These are phyloP conservation scores for Microctonus aethiopoides DNA, from an alignment of 2,888 invertebrate genomes.

Conservation along the genomic window DNA sequence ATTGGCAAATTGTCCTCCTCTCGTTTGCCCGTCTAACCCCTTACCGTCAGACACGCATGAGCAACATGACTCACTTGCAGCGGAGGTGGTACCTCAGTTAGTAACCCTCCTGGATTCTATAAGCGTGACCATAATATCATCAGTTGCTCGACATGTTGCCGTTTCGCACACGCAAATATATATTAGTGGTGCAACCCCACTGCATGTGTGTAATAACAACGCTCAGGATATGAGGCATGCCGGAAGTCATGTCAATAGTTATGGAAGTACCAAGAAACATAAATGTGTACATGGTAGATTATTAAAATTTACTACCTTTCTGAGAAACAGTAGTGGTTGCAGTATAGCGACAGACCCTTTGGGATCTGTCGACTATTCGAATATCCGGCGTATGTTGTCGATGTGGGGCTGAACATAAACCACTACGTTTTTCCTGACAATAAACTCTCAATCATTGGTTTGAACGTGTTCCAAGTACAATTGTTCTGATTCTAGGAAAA, in stretches of 20 bases:
- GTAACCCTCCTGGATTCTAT: slow-evolving; percentile 17
- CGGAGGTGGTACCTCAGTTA: not conserved
- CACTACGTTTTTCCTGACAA: slow-evolving; percentile 41
- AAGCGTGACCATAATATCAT: slow-evolving; percentile 11
- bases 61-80: slow-evolving; percentile 20
- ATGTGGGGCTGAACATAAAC: slow-evolving; percentile 36
- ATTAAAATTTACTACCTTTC: slow-evolving; percentile 39
- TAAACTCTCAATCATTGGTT: slow-evolving; percentile 51
- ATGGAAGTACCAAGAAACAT: slow-evolving; percentile 42
- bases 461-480: slow-evolving; percentile 59
- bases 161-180: slow-evolving; percentile 16
- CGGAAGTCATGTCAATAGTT: slow-evolving; percentile 41
- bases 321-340: slow-evolving; percentile 26
- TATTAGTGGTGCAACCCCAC: slow-evolving; percentile 25
- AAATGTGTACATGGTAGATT: slow-evolving; percentile 20
- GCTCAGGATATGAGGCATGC: slow-evolving; percentile 32
- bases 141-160: slow-evolving; percentile 12
- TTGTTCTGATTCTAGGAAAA: slow-evolving; percentile 46
- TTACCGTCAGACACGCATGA: slow-evolving; percentile 13
- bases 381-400: slow-evolving; percentile 20
- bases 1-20: not conserved
- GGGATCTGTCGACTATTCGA: slow-evolving; percentile 19
- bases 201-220: slow-evolving; percentile 2
- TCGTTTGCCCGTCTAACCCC: not conserved
- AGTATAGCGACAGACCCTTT: slow-evolving; percentile 12